Evolutionary conservation across 2,888 invertebrate species (phyloP), one percentile per base, ranked within the genome.

Genomic region (Caenorhabditis doughertyi): DNA sequence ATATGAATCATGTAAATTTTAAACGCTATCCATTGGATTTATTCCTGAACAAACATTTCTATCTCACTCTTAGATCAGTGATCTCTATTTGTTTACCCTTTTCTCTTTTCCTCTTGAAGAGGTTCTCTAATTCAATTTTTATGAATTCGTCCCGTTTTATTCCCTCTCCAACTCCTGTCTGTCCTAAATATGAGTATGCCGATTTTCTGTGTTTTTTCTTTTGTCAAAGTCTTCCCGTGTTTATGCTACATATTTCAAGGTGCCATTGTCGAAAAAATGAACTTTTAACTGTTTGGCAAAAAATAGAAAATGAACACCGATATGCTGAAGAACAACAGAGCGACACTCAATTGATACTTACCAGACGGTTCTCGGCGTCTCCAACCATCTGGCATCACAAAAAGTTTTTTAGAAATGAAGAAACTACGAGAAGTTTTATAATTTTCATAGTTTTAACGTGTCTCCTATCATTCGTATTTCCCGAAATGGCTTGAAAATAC

Each of bases 21-120:
- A n/a, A 18, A 49, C 16, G 11, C 4, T 44, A 44, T 44, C 13
- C 11, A 44, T 44, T 44, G 32, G 5, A 18, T 47, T 21, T 25
- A 25, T 25, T 25, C 9, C 25, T 51, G 23, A 51, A 25, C 11
- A 7, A n/a, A 51, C 23, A 9, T 39, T 51, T 5, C 39, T 39
- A 39, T 58, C 55, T 55, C 55, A 55, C 11, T 3, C 16, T 27
- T n/a, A 55, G 27, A 32, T 55, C 55, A 27, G 55, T n/a, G 55
- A 55, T 55, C 55, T 55, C 55, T 32, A n/a, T n/a, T 55, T 27
- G 32, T 55, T 55, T 32, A 2, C 3, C 32, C 13, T 18, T 55
- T 27, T n/a, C 27, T 27, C 8, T n/a, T 18, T 62, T 27, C 44
- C 44, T 42, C 62, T 44, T 44, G 16, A 32, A 55, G 55, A 55